A percentile compares a stretch with the other conserved stretches of the same genome.
Evolutionary conservation across 2,113 vertebrate genomes (phyloP).

Genomic region (Cephalopholis sonnerati): DNA sequence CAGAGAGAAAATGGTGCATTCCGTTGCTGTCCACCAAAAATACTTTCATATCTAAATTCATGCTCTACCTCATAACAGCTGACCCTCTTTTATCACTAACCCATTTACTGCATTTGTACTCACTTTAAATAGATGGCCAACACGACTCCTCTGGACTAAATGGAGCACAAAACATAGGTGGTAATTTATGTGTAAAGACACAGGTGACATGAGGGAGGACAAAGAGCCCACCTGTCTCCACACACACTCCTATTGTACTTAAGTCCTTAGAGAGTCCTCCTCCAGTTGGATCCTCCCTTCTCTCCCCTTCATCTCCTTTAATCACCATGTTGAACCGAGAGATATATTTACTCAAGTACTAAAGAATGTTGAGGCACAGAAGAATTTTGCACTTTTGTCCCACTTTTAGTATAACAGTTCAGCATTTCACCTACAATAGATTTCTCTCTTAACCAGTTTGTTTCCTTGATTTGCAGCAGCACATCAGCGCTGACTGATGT

Average conservation of each 20-base stretch:
- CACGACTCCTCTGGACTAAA: conserved; percentile 25
- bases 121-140: conserved; percentile 17
- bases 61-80: background rate
- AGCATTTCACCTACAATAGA: background rate
- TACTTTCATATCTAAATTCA: conserved; percentile 1
- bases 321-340: conserved; percentile 13
- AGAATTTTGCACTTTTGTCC: background rate
- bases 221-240: conserved; percentile 46
- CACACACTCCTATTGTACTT: conserved; percentile 49
- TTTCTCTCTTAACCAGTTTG: background rate
- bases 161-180: conserved; percentile 25
- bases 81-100: conserved; percentile 31
- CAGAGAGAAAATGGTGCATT: background rate
- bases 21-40: background rate
- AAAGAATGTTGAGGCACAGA: background rate
- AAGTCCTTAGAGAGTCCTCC: conserved; percentile 44
- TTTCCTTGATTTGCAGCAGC: conserved; percentile 54
- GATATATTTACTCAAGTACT: background rate
- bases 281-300: conserved; percentile 22
- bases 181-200: conserved; percentile 53
- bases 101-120: conserved; percentile 13
- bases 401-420: background rate
- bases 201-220: conserved; percentile 36
- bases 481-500: conserved; percentile 17
- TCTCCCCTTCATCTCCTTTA: conserved; percentile 44